Evolutionary conservation across 2,888 invertebrate species (phyloP).

Genomic region (Dusona sp.): DNA sequence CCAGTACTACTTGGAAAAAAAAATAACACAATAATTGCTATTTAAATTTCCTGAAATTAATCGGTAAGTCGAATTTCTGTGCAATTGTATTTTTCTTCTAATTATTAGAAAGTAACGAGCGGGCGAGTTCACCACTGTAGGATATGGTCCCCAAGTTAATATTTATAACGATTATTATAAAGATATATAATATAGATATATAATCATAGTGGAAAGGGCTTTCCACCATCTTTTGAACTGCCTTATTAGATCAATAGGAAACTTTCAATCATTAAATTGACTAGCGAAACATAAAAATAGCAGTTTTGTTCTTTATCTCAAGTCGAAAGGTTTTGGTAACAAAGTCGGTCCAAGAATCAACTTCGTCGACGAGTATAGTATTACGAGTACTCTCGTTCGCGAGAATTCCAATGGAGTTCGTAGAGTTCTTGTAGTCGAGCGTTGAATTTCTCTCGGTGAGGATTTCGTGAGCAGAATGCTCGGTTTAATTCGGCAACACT

Average conservation of each 20-base stretch:
- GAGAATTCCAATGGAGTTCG: slow-evolving; percentile 7
- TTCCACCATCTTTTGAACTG: background rate
- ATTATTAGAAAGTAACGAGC: background rate
- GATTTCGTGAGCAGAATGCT: slow-evolving; percentile 1
- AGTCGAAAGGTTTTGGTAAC: background rate
- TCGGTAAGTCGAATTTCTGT: background rate
- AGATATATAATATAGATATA: background rate
- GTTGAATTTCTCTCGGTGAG: slow-evolving; percentile 6
- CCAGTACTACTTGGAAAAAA: background rate
- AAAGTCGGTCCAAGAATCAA: background rate
- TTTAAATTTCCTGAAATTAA: background rate
- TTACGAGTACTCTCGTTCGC: background rate
- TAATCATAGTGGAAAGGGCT: background rate
- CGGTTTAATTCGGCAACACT: slow-evolving; percentile 18
- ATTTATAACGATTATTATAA: background rate
- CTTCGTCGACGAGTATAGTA: background rate
- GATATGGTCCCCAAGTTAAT: background rate
- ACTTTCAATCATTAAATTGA: background rate
- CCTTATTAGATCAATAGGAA: background rate
- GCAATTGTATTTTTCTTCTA: no score
- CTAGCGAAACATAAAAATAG: background rate
- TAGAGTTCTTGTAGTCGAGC: slow-evolving; percentile 1
- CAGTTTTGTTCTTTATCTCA: background rate
- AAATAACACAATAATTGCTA: background rate
- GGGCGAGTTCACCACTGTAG: background rate